Evolutionary conservation across 2,888 invertebrate genomes (phyloP).

Genomic region (Dendrolimus houi): DNA sequence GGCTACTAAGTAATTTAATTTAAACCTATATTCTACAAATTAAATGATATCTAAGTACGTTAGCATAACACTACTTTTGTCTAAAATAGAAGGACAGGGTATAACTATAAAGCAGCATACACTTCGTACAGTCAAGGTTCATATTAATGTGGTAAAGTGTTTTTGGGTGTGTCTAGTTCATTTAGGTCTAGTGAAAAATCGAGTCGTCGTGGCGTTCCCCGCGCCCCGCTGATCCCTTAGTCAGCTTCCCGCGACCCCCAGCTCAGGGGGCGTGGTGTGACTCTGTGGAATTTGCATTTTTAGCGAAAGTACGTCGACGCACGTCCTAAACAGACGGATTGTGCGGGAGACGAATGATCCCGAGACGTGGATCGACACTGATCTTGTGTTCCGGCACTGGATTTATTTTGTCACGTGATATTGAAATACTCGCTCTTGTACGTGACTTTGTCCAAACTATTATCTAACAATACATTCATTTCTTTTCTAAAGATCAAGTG

Average conservation of each 20-base stretch:
- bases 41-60: too few species aligned
- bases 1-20: too few species aligned
- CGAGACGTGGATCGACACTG: conserved; percentile 34
- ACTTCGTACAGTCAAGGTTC: neutral
- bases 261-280: conserved; percentile 60
- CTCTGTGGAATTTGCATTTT: conserved; percentile 70
- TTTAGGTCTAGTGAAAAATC: conserved; percentile 70
- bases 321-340: conserved; percentile 64
- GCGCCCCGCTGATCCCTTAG: conserved; percentile 38
- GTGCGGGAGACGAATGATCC: conserved; percentile 60
- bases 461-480: conserved; percentile 11
- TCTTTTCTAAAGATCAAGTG: conserved; percentile 8
- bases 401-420: neutral
- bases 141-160: neutral
- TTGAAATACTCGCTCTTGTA: neutral
- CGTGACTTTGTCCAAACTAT: conserved; percentile 9
- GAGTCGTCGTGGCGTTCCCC: conserved; percentile 26
- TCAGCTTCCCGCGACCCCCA: conserved; percentile 34
- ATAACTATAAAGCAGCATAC: too few species aligned
- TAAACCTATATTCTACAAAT: too few species aligned
- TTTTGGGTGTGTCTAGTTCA: conserved; percentile 60
- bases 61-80: too few species aligned
- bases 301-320: conserved; percentile 65
- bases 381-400: conserved; percentile 14
- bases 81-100: too few species aligned